Evolutionary conservation across 2,113 vertebrate genomes (phyloP).

Genomic region (Xyrauchen texanus): DNA sequence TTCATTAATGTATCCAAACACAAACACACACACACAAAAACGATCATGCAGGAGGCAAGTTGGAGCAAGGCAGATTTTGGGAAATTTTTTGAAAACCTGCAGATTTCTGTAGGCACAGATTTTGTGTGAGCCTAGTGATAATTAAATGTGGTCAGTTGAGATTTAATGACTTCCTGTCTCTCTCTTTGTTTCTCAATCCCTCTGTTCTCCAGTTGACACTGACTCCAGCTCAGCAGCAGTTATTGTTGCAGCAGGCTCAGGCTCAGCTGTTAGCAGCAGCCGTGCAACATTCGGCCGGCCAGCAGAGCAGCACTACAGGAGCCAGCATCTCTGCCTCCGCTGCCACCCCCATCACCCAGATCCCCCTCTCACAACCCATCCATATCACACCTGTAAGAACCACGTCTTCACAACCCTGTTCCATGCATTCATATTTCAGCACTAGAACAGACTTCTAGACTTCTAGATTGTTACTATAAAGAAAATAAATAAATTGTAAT

Average conservation of each 20-base stretch:
- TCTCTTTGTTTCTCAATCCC: background rate
- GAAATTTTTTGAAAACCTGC: background rate
- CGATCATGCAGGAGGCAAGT: too few species aligned
- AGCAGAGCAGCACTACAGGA: conserved; percentile 94
- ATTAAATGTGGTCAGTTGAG: background rate
- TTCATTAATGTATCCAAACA: too few species aligned
- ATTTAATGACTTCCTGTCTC: background rate
- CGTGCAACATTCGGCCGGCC: conserved; percentile 94
- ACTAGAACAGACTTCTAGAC: background rate
- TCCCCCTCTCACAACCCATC: conserved; percentile 95
- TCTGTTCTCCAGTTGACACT: conserved; percentile 82
- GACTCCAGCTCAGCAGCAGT: conserved; percentile 95
- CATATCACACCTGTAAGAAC: conserved; percentile 89
- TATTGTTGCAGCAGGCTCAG: conserved; percentile 96
- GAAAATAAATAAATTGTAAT: background rate
- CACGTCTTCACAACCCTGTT: background rate
- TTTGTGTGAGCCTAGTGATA: background rate
- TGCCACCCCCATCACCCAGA: conserved; percentile 96
- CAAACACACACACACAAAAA: too few species aligned
- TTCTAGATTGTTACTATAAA: background rate
- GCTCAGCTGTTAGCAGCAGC: conserved; percentile 96
- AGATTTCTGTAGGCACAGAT: background rate
- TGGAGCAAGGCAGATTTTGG: background rate
- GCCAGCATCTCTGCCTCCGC: conserved; percentile 98
- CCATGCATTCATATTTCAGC: background rate